phyloP scores from a whole-genome alignment of 2,888 invertebrate genomes.

The Lumbricus terrestris region DNA sequence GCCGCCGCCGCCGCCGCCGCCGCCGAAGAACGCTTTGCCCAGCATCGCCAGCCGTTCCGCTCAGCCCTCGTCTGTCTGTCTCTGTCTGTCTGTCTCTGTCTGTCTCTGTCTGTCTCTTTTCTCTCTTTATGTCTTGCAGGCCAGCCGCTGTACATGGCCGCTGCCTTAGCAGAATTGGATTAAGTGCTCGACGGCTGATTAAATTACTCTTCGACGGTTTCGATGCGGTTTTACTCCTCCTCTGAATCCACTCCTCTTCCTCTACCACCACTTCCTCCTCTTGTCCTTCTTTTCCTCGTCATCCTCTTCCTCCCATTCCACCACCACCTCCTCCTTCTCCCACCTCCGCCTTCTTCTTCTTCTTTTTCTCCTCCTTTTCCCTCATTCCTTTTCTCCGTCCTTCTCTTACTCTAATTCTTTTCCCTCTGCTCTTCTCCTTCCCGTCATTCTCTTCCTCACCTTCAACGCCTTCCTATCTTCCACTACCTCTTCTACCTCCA shows the following conservation, averaged over 20 bases:
- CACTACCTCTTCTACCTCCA: too few species aligned
- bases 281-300: too few species aligned
- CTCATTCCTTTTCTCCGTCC: not conserved
- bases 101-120: too few species aligned
- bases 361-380: too few species aligned
- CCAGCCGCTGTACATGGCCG: conserved; percentile 8
- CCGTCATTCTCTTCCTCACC: too few species aligned
- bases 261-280: too few species aligned
- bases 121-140: not conserved
- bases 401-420: not conserved
- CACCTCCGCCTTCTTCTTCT: not conserved
- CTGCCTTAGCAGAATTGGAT: conserved; percentile 19
- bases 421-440: too few species aligned
- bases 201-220: conserved; percentile 6
- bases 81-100: too few species aligned
- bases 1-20: not conserved
- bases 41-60: not conserved
- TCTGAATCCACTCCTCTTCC: not conserved
- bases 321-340: too few species aligned
- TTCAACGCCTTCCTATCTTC: too few species aligned
- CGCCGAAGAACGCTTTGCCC: conserved; percentile 55
- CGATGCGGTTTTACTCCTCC: not conserved
- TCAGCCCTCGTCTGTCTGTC: too few species aligned
- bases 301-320: too few species aligned
- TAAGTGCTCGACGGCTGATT: conserved; percentile 7